Evolutionary conservation across 2,113 vertebrate species (phyloP), one percentile per base, ranked within the genome.

Genomic region (Strigops habroptila): DNA sequence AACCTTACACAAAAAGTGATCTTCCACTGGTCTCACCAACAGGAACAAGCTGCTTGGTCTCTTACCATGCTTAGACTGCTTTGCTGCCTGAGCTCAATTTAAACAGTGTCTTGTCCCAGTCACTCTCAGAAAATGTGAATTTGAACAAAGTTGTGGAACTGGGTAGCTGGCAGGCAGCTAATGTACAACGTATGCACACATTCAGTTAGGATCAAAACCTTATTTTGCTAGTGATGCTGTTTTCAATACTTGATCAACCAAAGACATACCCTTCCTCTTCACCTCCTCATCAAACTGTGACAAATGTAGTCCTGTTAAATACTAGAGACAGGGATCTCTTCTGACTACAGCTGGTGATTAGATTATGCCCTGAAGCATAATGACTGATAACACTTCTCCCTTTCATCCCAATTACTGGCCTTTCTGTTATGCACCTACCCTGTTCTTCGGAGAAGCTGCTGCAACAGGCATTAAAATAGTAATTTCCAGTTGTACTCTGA

Each of bases 301-400:
- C 90, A 94, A 93, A 96, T 95, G 96, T 95, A 91, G 74, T 82
- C 67, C 82, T 53, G 51, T 92, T 96, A 95, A 96, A 94, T 92
- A 63, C 59, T 53, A 67, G 49, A 94, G 83, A 93, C 82, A 93
- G 79, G 75, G 81, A 96, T 97, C 88, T 97, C 82, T 96, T 96
- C 90, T 93, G 95, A 95, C 90, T 97, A 96, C 91, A 96, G 88
- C 94, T 97, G 95, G 84, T 93, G 94, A 97, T 97, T 95, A 96
- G 82, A 95, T 97, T 97, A 89, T 95, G 95, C 95, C 95, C 97
- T 88, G 90, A 95, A 96, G 95, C 96, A 93, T 67, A 93, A 95
- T 69, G 87, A 86, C 82, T 94, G 73, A 89, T 88, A 91, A 93
- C 90, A 75, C 85, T 95, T 95, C 86, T 88, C 82, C 37, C 71